Evolutionary conservation across 2,113 vertebrate genomes (phyloP).

Genomic region (Morone saxatilis): DNA sequence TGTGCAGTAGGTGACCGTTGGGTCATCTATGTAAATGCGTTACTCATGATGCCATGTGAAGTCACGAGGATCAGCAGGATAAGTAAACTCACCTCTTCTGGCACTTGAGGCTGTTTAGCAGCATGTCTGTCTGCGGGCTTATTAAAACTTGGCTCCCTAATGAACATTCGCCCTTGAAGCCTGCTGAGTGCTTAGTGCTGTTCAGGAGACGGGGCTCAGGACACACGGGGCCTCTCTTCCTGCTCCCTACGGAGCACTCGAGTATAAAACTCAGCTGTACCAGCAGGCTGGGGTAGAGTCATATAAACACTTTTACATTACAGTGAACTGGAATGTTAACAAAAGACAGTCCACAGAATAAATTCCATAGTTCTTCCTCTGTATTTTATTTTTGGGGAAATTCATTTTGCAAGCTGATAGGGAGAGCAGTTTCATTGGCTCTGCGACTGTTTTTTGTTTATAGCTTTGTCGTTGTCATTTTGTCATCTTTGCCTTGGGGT

Average conservation of each 20-base stretch:
- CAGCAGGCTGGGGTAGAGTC: slow-evolving; percentile 59
- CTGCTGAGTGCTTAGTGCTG: slow-evolving; percentile 78
- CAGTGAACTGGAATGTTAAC: slow-evolving; percentile 76
- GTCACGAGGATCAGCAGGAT: slow-evolving; percentile 72
- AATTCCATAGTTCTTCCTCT: slow-evolving; percentile 20
- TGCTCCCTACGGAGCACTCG: slow-evolving; percentile 74
- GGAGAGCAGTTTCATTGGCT: slow-evolving; percentile 33
- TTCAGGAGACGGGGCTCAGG: slow-evolving; percentile 72
- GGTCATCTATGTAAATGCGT: slow-evolving; percentile 41
- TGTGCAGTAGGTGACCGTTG: slow-evolving; percentile 34
- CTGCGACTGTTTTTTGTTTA: slow-evolving; percentile 24
- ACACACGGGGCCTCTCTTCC: slow-evolving; percentile 79
- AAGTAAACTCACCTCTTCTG: slow-evolving; percentile 77
- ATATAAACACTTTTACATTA: slow-evolving; percentile 76
- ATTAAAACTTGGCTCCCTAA: slow-evolving; percentile 84
- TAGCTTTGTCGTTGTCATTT: slow-evolving; percentile 47
- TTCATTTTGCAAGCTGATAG: slow-evolving; percentile 11
- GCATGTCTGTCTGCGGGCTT: slow-evolving; percentile 82
- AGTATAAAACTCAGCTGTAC: slow-evolving; percentile 74
- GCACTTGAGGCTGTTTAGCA: slow-evolving; percentile 76
- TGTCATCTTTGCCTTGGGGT: slow-evolving; percentile 34
- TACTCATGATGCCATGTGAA: slow-evolving; percentile 65
- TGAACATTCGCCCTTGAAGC: slow-evolving; percentile 81
- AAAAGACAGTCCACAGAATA: slow-evolving; percentile 46
- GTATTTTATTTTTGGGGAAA: slow-evolving; percentile 35